Conservation (phyloP, 1,140 invertebrate species). For the Rhopalosiphum maidis region DNA sequence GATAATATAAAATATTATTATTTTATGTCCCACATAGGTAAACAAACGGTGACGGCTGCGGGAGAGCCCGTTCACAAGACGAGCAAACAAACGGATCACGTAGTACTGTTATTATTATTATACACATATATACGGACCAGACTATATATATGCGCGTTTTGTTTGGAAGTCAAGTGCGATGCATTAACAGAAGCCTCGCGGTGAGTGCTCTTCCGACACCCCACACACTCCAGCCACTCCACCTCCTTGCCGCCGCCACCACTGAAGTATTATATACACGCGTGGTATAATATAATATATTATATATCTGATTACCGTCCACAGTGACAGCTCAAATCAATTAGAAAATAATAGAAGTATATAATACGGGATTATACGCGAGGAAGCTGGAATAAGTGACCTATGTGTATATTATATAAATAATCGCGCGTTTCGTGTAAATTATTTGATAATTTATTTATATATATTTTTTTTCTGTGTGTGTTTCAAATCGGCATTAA, state of each 20-base stretch:
- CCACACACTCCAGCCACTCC: neutral
- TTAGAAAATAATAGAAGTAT: slow-evolving; percentile 3
- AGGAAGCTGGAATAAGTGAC: neutral
- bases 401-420: neutral
- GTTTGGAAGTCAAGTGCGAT: slow-evolving; percentile 55
- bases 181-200: slow-evolving; percentile 36
- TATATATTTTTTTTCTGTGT: neutral
- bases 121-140: neutral
- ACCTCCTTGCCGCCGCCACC: neutral
- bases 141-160: slow-evolving; percentile 8
- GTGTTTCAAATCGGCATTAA: neutral
- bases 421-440: neutral
- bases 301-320: slow-evolving; percentile 54
- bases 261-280: neutral
- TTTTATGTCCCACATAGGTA: slow-evolving; percentile 25
- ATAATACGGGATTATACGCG: neutral
- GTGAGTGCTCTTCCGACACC: slow-evolving; percentile 29
- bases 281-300: neutral
- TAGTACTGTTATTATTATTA: neutral
- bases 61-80: neutral
- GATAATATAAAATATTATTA: slow-evolving; percentile 35
- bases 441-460: neutral
- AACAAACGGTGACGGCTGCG: slow-evolving; percentile 25
- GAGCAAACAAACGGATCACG: slow-evolving; percentile 53
- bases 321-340: slow-evolving; percentile 42